phyloP scores from a whole-genome alignment of 2,888 invertebrate species.

The Andrena praecox region DNA sequence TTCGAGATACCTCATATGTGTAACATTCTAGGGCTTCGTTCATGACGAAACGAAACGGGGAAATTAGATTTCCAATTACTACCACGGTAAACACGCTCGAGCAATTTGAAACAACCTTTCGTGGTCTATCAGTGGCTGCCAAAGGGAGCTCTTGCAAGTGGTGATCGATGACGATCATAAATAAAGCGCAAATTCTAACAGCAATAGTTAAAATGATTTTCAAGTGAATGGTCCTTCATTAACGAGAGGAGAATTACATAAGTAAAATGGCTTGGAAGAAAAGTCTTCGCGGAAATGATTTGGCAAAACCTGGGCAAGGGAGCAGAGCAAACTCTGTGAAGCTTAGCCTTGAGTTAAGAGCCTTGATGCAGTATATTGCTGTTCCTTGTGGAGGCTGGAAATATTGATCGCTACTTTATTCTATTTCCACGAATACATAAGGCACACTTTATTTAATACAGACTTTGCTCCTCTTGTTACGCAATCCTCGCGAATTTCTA shows the following conservation, averaged over 20 bases:
- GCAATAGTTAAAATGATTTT: neutral
- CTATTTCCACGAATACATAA: neutral
- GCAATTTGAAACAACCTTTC: conserved; percentile 8
- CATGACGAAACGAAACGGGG: conserved; percentile 35
- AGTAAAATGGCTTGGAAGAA: neutral
- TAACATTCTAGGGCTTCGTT: conserved; percentile 33
- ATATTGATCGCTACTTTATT: conserved; percentile 55
- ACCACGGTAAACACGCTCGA: neutral
- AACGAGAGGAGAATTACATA: neutral
- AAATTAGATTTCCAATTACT: conserved; percentile 50
- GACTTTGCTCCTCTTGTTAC: neutral
- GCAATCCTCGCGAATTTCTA: neutral
- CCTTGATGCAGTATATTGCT: conserved; percentile 44
- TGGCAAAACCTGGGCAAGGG: neutral
- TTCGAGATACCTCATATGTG: conserved; percentile 47
- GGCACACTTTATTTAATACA: neutral
- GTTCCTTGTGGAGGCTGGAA: conserved; percentile 30
- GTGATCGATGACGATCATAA: neutral
- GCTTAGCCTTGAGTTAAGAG: conserved; percentile 28
- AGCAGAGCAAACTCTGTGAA: neutral
- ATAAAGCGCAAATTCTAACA: neutral
- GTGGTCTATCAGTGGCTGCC: neutral
- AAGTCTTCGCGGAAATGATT: neutral
- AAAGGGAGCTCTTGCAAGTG: neutral
- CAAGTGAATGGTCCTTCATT: neutral